These are phyloP conservation scores for Lindbergichthys nudifrons DNA, from an alignment of 2,797 vertebrate genomes.

Conservation along the genomic window DNA sequence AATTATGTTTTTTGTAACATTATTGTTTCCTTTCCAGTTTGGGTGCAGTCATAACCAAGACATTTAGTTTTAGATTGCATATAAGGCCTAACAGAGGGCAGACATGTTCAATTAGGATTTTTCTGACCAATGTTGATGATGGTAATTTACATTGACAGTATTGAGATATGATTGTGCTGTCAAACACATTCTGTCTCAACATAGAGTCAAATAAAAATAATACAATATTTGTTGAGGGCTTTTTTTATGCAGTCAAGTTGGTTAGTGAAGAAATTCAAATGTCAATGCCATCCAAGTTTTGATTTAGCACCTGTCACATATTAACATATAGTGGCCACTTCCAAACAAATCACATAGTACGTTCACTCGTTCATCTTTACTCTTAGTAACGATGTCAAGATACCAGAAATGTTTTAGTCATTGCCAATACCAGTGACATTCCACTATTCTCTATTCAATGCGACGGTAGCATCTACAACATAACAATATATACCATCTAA, in stretches of 20 bases:
- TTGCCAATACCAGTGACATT: too few relatives aligned
- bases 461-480: too few relatives aligned
- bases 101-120: neutral
- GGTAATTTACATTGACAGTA: neutral
- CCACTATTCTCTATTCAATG: too few relatives aligned
- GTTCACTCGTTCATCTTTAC: conserved; percentile 14
- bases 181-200: neutral
- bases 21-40: conserved; percentile 30
- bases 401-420: too few relatives aligned
- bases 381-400: neutral
- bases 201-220: neutral
- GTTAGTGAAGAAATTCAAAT: neutral
- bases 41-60: conserved; percentile 18
- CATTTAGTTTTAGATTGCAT: neutral
- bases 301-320: neutral
- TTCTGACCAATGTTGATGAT: neutral
- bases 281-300: neutral
- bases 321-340: conserved; percentile 22
- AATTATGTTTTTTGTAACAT: conserved; percentile 23
- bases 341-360: neutral
- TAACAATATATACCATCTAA: too few relatives aligned
- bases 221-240: neutral
- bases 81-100: neutral
- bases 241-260: too few relatives aligned
- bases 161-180: neutral